phyloP scores from a whole-genome alignment of 1,140 invertebrate species.

The Hyles euphorbiae region DNA sequence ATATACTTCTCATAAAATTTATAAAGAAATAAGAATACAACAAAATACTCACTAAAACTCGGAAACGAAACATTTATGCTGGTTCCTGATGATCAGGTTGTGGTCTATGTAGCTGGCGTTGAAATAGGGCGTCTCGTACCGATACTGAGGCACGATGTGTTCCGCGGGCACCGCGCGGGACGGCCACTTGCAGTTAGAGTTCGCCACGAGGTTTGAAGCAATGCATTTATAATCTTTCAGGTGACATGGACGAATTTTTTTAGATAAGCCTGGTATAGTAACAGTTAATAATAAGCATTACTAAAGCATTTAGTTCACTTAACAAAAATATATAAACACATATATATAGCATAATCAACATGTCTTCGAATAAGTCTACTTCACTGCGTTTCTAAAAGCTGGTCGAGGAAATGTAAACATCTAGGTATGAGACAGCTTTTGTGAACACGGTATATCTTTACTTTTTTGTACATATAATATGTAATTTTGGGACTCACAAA shows the following conservation, averaged over 20 bases:
- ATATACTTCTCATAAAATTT: too few relatives aligned
- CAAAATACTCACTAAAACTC: conserved; percentile 53
- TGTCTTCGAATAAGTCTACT: too few relatives aligned
- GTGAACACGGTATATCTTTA: too few relatives aligned
- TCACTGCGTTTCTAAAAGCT: too few relatives aligned
- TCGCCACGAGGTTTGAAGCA: conserved; percentile 29
- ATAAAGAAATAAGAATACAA: background rate
- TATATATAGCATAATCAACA: too few relatives aligned
- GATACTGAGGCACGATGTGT: conserved; percentile 30
- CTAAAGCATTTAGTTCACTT: background rate
- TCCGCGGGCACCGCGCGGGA: conserved; percentile 25
- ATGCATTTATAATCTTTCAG: conserved; percentile 28
- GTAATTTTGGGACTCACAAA: too few relatives aligned
- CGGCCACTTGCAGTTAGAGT: conserved; percentile 34
- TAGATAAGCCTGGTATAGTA: conserved; percentile 7
- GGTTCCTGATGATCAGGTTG: conserved; percentile 37
- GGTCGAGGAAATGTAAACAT: too few relatives aligned
- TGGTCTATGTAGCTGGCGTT: conserved; percentile 47
- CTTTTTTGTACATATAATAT: too few relatives aligned
- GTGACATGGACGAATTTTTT: conserved; percentile 33
- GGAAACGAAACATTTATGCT: conserved; percentile 37
- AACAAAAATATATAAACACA: too few relatives aligned
- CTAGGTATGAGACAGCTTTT: too few relatives aligned
- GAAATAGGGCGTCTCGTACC: conserved; percentile 47
- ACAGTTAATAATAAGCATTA: background rate